Evolutionary conservation across 1,140 invertebrate species (phyloP), one percentile per base, ranked within the genome.

Genomic region (Heterodera carotae): DNA sequence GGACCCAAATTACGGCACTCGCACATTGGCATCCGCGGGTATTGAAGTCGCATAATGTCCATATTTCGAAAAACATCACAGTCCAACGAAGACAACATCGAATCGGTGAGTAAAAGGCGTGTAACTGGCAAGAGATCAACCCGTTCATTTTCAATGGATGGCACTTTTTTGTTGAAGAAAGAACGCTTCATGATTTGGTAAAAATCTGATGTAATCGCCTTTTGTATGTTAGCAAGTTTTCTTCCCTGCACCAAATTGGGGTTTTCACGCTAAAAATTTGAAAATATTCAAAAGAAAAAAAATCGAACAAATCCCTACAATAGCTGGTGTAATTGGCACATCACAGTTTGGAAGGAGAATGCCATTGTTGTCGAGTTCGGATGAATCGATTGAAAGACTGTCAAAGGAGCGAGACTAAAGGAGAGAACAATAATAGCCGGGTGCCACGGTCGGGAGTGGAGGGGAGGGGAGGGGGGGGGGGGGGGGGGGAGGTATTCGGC

Each of bases 21-120:
- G 31, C 33, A 66, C 72, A 39, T 56, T 69, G 75, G 75, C 62
- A 48, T 69, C 18, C 75, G 75, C 2, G 60, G 75, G 18, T 76
- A 66, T 25, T 36, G 15, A 43, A 43, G 25, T 6, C 29, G 29
- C 29, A 71, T 39, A 25, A 66, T 27, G 8, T 18, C 39, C 62
- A 60, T 60, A 43, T 76, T 76, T 39, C 56, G 53, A 43, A 76
- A 76, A n/a, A 48, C 7, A 29, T 66, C 56, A 10, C 18, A 15
- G 31, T 76, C 29, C n/a, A 76, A 27, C 27, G 62, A 53, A 25
- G 53, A 43, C 75, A 48, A 33, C 56, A 68, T 76, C 43, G 62
- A 68, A 43, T 76, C 67, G 10, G 60, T 43, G 27, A 68, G 56
- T 7, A 71, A 43, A 22, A 71, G 7, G 31, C 69, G 69, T 0